Percentiles rank a stretch among this genome's conserved stretches.
Conservation (phyloP, 2,113 vertebrate species). For the Albula goreensis region DNA sequence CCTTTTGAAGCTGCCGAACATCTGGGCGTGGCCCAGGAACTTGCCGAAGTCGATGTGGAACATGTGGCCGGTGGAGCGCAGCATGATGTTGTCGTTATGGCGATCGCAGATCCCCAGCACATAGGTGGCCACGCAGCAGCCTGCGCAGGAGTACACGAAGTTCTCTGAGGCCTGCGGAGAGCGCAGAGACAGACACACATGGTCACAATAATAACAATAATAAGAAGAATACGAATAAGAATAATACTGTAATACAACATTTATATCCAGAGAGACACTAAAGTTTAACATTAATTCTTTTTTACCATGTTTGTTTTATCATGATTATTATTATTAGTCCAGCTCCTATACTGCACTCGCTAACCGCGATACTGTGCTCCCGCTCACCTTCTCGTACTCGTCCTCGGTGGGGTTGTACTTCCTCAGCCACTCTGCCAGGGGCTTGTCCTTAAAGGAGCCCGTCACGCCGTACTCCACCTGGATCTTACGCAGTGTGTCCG, state of each 20-base stretch:
- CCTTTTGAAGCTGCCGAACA: slow-evolving; percentile 99
- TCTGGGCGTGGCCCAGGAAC: slow-evolving; percentile 95
- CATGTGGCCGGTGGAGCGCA: slow-evolving; percentile 95
- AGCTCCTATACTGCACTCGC: no score
- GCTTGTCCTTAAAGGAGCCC: slow-evolving; percentile 97
- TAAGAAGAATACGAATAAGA: no score
- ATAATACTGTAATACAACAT: no score
- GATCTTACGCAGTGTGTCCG: slow-evolving; percentile 97
- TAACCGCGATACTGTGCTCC: neutral
- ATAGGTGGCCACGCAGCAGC: slow-evolving; percentile 96
- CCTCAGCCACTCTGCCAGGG: slow-evolving; percentile 93
- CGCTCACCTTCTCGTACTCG: slow-evolving; percentile 94
- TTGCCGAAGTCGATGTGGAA: slow-evolving; percentile 99
- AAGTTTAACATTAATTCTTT: no score
- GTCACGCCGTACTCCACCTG: slow-evolving; percentile 97
- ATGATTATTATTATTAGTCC: neutral
- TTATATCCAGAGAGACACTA: no score
- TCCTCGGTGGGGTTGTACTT: slow-evolving; percentile 98
- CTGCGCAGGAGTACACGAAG: slow-evolving; percentile 97
- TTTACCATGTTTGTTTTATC: no score
- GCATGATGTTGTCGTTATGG: slow-evolving; percentile 99
- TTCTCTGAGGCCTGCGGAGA: slow-evolving; percentile 89
- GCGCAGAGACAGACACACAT: neutral
- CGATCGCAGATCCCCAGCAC: slow-evolving; percentile 96
- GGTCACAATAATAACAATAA: no score